Percentiles rank a stretch among this genome's conserved stretches.
These are phyloP conservation scores for Torymus texanus DNA, from an alignment of 2,888 invertebrate genomes.

Conservation along the genomic window DNA sequence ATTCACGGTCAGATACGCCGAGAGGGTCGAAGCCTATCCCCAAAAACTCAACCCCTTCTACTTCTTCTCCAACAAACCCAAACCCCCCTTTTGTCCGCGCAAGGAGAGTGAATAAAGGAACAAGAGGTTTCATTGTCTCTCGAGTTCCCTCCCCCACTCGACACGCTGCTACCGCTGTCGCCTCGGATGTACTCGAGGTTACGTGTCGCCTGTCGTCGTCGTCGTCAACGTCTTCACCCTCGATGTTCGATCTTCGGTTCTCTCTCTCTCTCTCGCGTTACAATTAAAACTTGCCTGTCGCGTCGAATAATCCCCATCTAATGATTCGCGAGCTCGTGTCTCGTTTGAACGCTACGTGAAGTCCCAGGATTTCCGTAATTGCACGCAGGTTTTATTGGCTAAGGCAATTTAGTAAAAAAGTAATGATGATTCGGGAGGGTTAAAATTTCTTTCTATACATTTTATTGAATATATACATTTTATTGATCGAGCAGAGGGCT, in stretches of 20 bases:
- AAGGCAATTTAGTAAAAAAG: too few relatives aligned
- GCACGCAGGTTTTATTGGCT: not conserved
- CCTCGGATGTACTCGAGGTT: not conserved
- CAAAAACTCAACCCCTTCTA: not conserved
- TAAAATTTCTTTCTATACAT: too few relatives aligned
- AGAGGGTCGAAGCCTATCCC: not conserved
- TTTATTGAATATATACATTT: too few relatives aligned
- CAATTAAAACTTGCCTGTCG: constrained; percentile 38
- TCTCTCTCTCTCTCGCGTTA: not conserved
- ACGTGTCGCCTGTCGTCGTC: constrained; percentile 23
- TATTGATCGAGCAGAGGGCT: too few relatives aligned
- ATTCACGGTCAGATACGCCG: constrained; percentile 16
- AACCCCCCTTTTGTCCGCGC: too few relatives aligned
- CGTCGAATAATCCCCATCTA: constrained; percentile 36
- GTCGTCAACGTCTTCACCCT: not conserved
- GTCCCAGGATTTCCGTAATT: not conserved
- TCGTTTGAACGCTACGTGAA: not conserved
- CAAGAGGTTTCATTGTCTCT: constrained; percentile 50
- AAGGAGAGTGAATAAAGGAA: constrained; percentile 33
- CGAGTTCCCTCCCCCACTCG: constrained; percentile 13
- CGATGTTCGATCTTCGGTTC: constrained; percentile 8
- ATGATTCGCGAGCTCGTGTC: constrained; percentile 4
- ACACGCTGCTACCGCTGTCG: not conserved
- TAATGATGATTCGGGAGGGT: too few relatives aligned
- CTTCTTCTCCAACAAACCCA: too few relatives aligned